phyloP scores from a whole-genome alignment of 1,140 invertebrate genomes.

The Papilio glaucus region DNA sequence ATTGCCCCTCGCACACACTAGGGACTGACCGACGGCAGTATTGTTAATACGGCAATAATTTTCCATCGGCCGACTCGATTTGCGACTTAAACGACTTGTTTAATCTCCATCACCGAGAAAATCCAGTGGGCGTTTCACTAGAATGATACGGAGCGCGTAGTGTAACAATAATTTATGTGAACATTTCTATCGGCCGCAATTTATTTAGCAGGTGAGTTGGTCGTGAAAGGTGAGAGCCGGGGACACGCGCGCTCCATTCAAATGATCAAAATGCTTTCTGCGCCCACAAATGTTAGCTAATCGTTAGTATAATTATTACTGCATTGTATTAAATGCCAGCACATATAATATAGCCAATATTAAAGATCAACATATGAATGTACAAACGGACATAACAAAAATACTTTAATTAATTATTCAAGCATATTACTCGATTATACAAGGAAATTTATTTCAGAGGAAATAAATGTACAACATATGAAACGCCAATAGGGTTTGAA shows the following conservation, averaged over 20 bases:
- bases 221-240: constrained; percentile 58
- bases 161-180: constrained; percentile 66
- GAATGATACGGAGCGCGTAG: constrained; percentile 45
- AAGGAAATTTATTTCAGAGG: no score
- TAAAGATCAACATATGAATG: no score
- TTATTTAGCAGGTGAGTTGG: constrained; percentile 58
- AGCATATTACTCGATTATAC: no score
- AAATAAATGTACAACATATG: no score
- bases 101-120: constrained; percentile 47
- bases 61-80: constrained; percentile 18
- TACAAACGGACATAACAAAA: no score
- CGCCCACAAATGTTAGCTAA: constrained; percentile 11
- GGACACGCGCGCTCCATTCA: constrained; percentile 2
- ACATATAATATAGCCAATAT: no score
- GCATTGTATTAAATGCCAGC: no score
- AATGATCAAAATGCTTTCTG: constrained; percentile 2
- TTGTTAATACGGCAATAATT: constrained; percentile 23
- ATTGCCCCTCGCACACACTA: neutral
- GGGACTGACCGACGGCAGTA: constrained; percentile 25
- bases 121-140: constrained; percentile 51
- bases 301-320: constrained; percentile 22
- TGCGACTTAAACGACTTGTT: constrained; percentile 45
- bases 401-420: no score
- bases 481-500: no score
- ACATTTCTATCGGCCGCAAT: constrained; percentile 56